Evolutionary conservation across 1,140 invertebrate genomes (phyloP).

Genomic region (Notospermus geniculatus): DNA sequence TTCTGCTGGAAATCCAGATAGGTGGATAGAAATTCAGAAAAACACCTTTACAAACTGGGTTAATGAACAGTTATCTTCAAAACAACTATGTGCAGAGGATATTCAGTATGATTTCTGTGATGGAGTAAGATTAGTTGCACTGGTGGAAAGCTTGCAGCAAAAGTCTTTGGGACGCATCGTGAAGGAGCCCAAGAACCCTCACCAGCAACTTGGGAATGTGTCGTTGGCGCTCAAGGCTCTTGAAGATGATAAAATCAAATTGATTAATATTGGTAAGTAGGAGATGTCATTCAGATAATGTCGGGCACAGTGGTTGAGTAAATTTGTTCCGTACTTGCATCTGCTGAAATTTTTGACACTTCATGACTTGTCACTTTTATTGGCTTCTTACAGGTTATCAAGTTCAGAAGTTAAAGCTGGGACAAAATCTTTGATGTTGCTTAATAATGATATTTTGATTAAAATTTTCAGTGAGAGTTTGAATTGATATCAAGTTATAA

Average conservation of each 20-base stretch:
- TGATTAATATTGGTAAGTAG: slow-evolving; percentile 94
- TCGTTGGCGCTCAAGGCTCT: slow-evolving; percentile 91
- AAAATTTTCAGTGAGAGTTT: no score
- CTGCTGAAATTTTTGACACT: background rate
- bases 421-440: no score
- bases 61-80: slow-evolving; percentile 78
- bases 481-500: no score
- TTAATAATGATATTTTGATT: no score
- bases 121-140: slow-evolving; percentile 82
- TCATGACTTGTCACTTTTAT: background rate
- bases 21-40: slow-evolving; percentile 85
- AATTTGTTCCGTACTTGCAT: no score
- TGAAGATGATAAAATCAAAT: slow-evolving; percentile 90
- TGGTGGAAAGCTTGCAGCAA: slow-evolving; percentile 89
- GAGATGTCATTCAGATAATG: no score
- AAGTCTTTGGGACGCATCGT: slow-evolving; percentile 68
- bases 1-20: slow-evolving; percentile 20
- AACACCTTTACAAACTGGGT: slow-evolving; percentile 98
- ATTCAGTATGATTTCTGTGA: slow-evolving; percentile 83
- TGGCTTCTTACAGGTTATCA: background rate
- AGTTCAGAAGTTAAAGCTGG: background rate
- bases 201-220: slow-evolving; percentile 94
- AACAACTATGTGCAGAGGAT: slow-evolving; percentile 61
- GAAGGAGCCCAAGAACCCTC: slow-evolving; percentile 83
- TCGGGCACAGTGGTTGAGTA: no score